Evolutionary conservation across 2,113 vertebrate species (phyloP).

Genomic region (Lampris incognitus): DNA sequence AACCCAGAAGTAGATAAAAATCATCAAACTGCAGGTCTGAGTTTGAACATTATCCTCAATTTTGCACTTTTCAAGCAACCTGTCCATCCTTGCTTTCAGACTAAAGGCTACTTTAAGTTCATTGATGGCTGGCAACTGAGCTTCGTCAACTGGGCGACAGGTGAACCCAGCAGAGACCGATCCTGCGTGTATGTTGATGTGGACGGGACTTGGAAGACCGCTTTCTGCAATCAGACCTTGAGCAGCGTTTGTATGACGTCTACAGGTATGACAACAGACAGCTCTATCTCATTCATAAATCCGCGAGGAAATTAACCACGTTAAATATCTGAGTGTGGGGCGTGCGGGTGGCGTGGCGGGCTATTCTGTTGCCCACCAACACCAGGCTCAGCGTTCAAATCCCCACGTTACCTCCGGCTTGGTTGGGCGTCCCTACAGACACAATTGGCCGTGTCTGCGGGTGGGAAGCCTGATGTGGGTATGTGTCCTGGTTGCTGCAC

Average conservation of each 20-base stretch:
- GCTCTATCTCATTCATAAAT: not conserved
- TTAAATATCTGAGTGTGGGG: too few species aligned
- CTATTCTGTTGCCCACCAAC: too few species aligned
- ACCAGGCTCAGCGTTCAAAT: too few species aligned
- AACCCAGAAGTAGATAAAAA: not conserved
- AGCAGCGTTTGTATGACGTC: slow-evolving; percentile 87
- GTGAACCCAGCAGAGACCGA: slow-evolving; percentile 83
- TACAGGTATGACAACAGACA: slow-evolving; percentile 76
- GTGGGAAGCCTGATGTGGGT: too few species aligned
- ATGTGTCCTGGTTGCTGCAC: too few species aligned
- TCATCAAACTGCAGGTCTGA: not conserved
- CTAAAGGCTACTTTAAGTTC: slow-evolving; percentile 84
- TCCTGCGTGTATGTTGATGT: slow-evolving; percentile 89
- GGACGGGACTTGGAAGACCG: slow-evolving; percentile 88
- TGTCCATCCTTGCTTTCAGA: slow-evolving; percentile 76
- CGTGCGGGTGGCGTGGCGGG: too few species aligned
- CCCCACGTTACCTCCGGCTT: too few species aligned
- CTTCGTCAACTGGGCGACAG: slow-evolving; percentile 84
- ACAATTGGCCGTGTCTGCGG: too few species aligned
- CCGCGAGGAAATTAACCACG: too few species aligned
- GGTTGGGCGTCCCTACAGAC: too few species aligned
- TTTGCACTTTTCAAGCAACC: not conserved
- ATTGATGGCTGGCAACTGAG: slow-evolving; percentile 88
- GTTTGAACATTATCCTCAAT: not conserved
- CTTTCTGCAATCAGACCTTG: slow-evolving; percentile 85